Evolutionary conservation across 2,113 vertebrate species (phyloP).

Genomic region (Rhegmatorhina hoffmannsi): DNA sequence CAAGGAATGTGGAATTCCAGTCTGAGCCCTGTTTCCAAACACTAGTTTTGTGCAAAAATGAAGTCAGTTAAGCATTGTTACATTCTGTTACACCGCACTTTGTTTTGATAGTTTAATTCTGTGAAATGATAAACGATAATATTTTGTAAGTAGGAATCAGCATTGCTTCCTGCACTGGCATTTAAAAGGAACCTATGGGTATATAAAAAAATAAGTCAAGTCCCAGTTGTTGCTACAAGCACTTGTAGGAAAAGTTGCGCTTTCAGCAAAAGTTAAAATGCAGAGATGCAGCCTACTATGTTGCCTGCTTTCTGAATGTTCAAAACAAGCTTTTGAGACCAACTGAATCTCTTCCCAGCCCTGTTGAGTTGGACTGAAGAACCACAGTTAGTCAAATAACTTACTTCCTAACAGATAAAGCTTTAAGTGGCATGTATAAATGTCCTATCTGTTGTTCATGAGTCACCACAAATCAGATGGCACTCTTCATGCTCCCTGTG

Average conservation of each 20-base stretch:
- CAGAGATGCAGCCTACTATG: neutral
- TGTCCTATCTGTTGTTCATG: neutral
- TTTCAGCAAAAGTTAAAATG: neutral
- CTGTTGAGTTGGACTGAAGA: neutral
- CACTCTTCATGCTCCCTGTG: neutral
- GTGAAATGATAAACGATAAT: neutral
- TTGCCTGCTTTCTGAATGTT: neutral
- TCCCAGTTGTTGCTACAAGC: neutral
- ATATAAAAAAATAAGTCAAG: neutral
- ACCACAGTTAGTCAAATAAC: neutral
- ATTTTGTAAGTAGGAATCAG: neutral
- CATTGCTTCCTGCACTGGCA: neutral
- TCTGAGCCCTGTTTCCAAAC: neutral
- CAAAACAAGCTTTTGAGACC: neutral
- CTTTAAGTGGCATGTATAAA: neutral
- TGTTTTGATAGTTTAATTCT: neutral
- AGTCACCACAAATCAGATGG: neutral
- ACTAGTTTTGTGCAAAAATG: neutral
- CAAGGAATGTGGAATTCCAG: neutral
- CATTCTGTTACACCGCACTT: neutral
- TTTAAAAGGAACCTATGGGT: neutral
- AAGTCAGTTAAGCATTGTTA: rapidly evolving
- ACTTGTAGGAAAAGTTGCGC: neutral
- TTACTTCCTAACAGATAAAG: neutral
- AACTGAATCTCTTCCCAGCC: neutral